Evolutionary conservation across 1,140 invertebrate genomes (phyloP).

Genomic region (Dreissena polymorpha): DNA sequence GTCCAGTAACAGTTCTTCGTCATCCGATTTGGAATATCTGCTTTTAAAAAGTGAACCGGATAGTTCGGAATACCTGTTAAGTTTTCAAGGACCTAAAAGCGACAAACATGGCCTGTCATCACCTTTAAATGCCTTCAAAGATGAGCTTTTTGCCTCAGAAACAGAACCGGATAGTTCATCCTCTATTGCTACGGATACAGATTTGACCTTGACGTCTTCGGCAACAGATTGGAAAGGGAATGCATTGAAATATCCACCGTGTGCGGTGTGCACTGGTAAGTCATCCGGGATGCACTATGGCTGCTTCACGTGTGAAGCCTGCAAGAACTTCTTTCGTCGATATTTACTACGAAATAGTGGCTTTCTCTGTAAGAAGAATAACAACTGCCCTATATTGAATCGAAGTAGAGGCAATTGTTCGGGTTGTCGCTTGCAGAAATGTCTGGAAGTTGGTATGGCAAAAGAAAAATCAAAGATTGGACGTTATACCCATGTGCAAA

Average conservation of each 20-base stretch:
- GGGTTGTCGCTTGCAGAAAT: conserved; percentile 63
- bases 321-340: conserved; percentile 71
- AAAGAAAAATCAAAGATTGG: conserved; percentile 64
- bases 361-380: conserved; percentile 47
- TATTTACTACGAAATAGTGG: conserved; percentile 42
- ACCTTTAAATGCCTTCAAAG: no score
- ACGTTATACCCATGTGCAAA: conserved; percentile 59
- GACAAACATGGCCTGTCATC: no score
- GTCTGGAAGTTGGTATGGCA: conserved; percentile 75
- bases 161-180: no score
- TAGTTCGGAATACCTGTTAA: no score
- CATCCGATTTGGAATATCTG: no score
- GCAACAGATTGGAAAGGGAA: conserved; percentile 24
- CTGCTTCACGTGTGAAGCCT: conserved; percentile 80
- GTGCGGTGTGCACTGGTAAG: conserved; percentile 80
- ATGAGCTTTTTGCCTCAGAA: no score
- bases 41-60: no score
- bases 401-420: conserved; percentile 48
- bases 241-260: conserved; percentile 69
- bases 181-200: no score
- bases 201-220: background rate
- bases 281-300: conserved; percentile 81
- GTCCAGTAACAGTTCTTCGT: no score
- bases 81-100: no score
- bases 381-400: conserved; percentile 33